Percentiles rank a stretch among this genome's conserved stretches.
Evolutionary conservation across 2,113 vertebrate genomes (phyloP).

Genomic region (Tor tambroides): DNA sequence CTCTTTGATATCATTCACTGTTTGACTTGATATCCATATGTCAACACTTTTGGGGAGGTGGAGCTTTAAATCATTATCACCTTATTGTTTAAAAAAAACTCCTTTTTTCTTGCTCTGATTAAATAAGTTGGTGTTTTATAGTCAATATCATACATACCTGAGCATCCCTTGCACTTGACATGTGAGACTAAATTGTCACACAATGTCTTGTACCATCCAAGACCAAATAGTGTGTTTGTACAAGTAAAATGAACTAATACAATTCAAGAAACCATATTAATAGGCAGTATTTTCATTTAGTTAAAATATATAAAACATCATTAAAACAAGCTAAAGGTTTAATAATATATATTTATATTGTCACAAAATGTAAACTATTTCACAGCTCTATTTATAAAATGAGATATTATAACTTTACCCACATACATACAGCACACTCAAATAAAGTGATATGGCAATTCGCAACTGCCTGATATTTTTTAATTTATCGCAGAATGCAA

Average conservation of each 20-base stretch:
- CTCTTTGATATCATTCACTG: conserved; percentile 20
- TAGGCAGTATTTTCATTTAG: neutral
- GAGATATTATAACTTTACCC: too few species aligned
- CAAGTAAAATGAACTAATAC: too few species aligned
- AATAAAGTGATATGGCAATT: neutral
- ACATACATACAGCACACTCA: neutral
- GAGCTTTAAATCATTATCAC: conserved; percentile 8
- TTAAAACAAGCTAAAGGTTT: neutral
- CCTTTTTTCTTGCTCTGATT: neutral
- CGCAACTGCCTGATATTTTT: neutral
- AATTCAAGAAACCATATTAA: neutral
- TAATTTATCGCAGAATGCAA: neutral
- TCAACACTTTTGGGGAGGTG: conserved; percentile 1
- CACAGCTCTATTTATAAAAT: neutral
- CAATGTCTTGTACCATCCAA: neutral
- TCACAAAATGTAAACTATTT: neutral
- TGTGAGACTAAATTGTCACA: neutral
- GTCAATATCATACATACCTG: neutral
- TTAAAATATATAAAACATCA: neutral
- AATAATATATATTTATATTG: neutral
- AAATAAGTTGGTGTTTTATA: neutral
- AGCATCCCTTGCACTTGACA: neutral
- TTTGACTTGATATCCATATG: neutral
- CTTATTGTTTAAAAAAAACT: neutral
- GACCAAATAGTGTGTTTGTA: neutral